Conservation (phyloP, 1,140 invertebrate species). For the Drosophila truncata region DNA sequence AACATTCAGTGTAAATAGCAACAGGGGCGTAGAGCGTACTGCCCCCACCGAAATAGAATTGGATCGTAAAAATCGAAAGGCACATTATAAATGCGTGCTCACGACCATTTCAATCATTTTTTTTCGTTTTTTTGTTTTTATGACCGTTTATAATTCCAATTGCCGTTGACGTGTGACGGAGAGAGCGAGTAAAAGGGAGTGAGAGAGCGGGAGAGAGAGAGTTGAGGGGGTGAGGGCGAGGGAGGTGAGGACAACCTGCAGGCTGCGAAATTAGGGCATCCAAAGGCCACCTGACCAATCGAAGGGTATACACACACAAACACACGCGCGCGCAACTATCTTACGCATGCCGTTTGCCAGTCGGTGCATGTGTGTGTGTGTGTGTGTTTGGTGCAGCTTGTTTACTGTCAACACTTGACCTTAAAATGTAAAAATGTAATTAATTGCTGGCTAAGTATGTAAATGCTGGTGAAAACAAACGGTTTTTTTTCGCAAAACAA, state of each 20-base stretch:
- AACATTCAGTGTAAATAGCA: slow-evolving; percentile 33
- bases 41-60: slow-evolving; percentile 16
- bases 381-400: slow-evolving; percentile 13
- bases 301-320: slow-evolving; percentile 60
- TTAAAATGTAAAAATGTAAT: slow-evolving; percentile 69
- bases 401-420: slow-evolving; percentile 65
- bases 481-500: slow-evolving; percentile 12
- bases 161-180: slow-evolving; percentile 60
- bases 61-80: slow-evolving; percentile 22
- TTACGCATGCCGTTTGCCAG: slow-evolving; percentile 9
- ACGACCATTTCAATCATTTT: slow-evolving; percentile 52
- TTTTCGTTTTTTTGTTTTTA: slow-evolving; percentile 40
- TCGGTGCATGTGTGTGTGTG: slow-evolving; percentile 8
- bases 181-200: slow-evolving; percentile 13
- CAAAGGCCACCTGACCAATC: slow-evolving; percentile 79
- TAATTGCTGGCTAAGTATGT: slow-evolving; percentile 72
- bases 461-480: slow-evolving; percentile 54
- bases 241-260: slow-evolving; percentile 15
- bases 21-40: slow-evolving; percentile 10
- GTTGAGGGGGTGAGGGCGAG: not conserved
- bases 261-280: slow-evolving; percentile 72
- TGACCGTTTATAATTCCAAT: slow-evolving; percentile 70
- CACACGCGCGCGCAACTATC: slow-evolving; percentile 11
- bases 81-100: slow-evolving; percentile 76
- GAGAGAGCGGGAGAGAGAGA: slow-evolving; percentile 2